Evolutionary conservation across 2,888 invertebrate species (phyloP), one percentile per base, ranked within the genome.

Genomic region (Chrysodeixis includens): DNA sequence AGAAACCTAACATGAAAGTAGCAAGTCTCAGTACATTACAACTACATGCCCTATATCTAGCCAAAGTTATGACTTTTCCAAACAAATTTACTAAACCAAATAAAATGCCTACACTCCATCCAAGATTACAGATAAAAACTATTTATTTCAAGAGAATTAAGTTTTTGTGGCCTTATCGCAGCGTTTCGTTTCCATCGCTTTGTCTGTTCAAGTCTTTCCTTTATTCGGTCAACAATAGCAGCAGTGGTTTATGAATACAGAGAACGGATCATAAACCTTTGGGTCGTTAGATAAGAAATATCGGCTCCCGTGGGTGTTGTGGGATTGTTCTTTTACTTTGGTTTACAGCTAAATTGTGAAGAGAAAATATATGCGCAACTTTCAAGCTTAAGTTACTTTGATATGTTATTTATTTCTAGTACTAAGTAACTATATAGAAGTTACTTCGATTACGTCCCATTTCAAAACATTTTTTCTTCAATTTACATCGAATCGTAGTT

Each of bases 121-220:
- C 46, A 49, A 10, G n/a, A 40, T 40, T 10, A 18, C 46, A 49
- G 46, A 49, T 49, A 49, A 30, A 49, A 26, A 18, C 57, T 44
- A 14, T 44, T 44, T 44, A 57, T 49, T 20, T 30, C 35, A 26
- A 10, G 10, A 20, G 73, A 71, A 71, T 71, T 53, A 56, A 66
- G 56, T 66, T 67, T 64, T 59, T 59, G 56, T 56, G 49, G 22
- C 8, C n/a, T 44, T 71, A 71, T 71, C 58, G 59, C 51, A 16
- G 54, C 10, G 32, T 59, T 58, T 56, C 62, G 44, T 30, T 66
- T 71, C 53, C 53, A 66, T 53, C 53, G 62, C 76, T 62, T 71
- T 75, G 76, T 75, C 58, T 75, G n/a, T 59, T 71, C 30, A 56
- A 70, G 62, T 71, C 53, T 74, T 54, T 59, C 56, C 56, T 56